A percentile compares a stretch with the other conserved stretches of the same genome.
Conservation (phyloP, 2,888 invertebrate genomes). For the Tipula confusa region DNA sequence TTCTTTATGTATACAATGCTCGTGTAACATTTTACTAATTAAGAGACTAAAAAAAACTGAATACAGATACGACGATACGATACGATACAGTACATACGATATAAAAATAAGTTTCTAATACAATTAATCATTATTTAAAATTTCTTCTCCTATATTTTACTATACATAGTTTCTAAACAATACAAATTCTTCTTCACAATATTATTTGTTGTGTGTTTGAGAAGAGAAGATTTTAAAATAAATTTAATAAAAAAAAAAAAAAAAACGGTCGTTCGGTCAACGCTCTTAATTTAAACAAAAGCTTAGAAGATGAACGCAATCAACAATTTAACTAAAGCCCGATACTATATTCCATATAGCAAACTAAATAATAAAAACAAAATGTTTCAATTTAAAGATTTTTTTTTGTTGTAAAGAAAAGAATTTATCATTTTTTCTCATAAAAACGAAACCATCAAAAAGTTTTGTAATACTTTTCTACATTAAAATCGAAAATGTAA, state of each 20-base stretch:
- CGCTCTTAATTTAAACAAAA: background rate
- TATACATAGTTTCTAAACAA: background rate
- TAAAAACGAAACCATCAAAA: background rate
- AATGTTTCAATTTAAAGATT: background rate
- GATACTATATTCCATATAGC: background rate
- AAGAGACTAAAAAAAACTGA: background rate
- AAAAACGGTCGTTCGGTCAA: background rate
- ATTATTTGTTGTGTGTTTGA: background rate
- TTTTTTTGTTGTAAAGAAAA: background rate
- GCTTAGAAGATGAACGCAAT: background rate
- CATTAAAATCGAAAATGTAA: background rate
- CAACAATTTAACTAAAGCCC: background rate
- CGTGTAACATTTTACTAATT: background rate
- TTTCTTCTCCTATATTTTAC: background rate
- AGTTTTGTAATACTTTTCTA: background rate
- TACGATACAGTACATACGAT: background rate
- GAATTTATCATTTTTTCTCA: background rate
- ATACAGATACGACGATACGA: background rate
- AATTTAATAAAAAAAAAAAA: too few species aligned
- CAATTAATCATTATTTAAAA: conserved; percentile 12
- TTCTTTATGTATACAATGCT: background rate
- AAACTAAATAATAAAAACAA: background rate
- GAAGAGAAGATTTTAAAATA: background rate
- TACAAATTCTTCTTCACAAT: background rate
- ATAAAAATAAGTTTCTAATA: background rate